Conservation (phyloP, 2,113 vertebrate species). For the Pithys albifrons region DNA sequence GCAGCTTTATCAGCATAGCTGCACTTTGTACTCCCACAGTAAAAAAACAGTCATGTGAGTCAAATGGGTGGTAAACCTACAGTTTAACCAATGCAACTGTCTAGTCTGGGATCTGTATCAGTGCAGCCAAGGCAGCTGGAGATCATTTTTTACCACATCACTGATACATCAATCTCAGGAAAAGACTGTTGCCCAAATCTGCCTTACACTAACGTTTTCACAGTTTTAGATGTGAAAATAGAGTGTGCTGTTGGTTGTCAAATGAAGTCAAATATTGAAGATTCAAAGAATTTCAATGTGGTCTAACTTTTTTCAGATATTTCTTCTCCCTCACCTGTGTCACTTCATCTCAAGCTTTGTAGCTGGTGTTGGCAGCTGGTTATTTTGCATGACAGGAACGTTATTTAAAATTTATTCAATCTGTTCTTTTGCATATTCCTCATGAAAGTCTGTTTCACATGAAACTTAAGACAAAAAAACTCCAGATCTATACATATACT, state of each 20-base stretch:
- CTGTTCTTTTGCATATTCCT: background rate
- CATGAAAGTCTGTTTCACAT: background rate
- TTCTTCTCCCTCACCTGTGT: background rate
- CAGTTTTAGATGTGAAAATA: background rate
- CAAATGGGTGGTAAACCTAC: background rate
- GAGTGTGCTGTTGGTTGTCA: background rate
- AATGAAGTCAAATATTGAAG: background rate
- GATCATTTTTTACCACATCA: background rate
- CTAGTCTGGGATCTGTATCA: background rate
- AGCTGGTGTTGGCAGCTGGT: background rate
- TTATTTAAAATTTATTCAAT: background rate
- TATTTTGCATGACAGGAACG: background rate
- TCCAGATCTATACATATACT: background rate
- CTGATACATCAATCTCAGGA: background rate
- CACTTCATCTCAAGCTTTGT: background rate
- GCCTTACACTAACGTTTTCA: background rate
- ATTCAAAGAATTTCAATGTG: background rate
- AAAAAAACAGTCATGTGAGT: background rate
- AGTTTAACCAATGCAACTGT: background rate
- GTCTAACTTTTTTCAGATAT: background rate
- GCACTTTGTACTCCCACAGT: fast-evolving
- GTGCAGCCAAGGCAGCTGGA: background rate
- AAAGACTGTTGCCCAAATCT: background rate
- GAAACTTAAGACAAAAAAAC: background rate
- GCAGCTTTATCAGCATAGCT: background rate